A percentile compares a stretch with the other conserved stretches of the same genome.
These are phyloP conservation scores for Mayetiola destructor DNA, from an alignment of 2,888 invertebrate genomes.

Conservation along the genomic window DNA sequence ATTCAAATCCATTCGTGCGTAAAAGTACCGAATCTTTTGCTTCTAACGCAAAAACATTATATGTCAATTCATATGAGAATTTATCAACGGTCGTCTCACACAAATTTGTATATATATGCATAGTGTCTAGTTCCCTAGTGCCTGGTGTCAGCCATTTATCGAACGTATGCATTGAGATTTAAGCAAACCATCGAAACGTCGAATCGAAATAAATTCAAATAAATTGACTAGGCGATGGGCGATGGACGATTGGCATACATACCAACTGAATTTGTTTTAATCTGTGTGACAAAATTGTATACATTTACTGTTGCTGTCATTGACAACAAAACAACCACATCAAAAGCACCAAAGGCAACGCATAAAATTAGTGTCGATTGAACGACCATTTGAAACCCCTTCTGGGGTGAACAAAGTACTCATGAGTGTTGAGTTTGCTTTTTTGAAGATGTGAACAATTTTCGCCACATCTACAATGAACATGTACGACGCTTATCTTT, in stretches of 20 bases:
- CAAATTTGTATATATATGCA: not conserved
- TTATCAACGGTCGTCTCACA: not conserved
- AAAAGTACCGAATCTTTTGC: not conserved
- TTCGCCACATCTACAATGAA: not conserved
- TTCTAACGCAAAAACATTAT: not conserved
- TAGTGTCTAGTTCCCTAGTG: not conserved
- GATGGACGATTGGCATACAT: too few species aligned
- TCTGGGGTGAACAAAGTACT: too few species aligned
- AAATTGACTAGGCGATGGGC: not conserved
- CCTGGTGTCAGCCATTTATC: not conserved
- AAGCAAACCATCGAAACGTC: not conserved
- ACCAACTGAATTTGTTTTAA: not conserved
- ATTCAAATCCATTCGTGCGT: not conserved
- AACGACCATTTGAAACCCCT: not conserved
- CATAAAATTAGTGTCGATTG: too few species aligned
- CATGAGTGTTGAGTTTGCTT: not conserved
- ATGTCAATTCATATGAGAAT: not conserved
- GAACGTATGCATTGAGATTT: too few species aligned
- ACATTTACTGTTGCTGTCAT: too few species aligned
- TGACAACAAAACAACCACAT: slow-evolving; percentile 9
- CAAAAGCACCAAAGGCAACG: not conserved
- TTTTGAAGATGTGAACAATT: not conserved
- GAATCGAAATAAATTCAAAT: not conserved
- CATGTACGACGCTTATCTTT: slow-evolving; percentile 1
- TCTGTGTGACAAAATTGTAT: too few species aligned